Percentiles rank a stretch among this genome's conserved stretches.
phyloP scores from a whole-genome alignment of 1,140 invertebrate genomes.

The Drosophila ananassae region DNA sequence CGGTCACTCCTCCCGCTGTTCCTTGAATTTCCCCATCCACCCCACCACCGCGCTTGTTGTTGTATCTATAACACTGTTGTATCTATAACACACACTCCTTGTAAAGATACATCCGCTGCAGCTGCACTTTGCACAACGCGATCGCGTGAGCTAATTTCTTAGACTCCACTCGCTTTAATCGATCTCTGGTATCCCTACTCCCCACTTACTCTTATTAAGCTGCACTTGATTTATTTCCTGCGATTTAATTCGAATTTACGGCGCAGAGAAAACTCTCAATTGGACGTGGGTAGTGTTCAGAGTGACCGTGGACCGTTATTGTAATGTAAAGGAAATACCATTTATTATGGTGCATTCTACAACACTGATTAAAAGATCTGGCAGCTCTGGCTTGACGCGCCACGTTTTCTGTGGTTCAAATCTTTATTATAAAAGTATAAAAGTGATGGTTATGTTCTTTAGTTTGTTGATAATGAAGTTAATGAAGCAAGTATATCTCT shows the following conservation, averaged over 20 bases:
- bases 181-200: neutral
- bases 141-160: slow-evolving; percentile 13
- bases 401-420: neutral
- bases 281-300: slow-evolving; percentile 51
- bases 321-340: neutral
- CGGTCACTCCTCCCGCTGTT: slow-evolving; percentile 25
- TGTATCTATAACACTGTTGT: slow-evolving; percentile 81
- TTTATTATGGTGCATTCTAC: neutral
- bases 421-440: neutral
- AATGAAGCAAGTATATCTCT: neutral
- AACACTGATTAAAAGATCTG: neutral
- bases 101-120: slow-evolving; percentile 55
- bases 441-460: too few species aligned
- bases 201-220: slow-evolving; percentile 45
- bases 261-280: slow-evolving; percentile 48
- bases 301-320: neutral
- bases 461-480: too few species aligned
- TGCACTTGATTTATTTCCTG: slow-evolving; percentile 28
- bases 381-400: neutral
- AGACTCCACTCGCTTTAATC: neutral
- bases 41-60: slow-evolving; percentile 62
- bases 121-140: slow-evolving; percentile 52
- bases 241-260: slow-evolving; percentile 22
- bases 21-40: slow-evolving; percentile 41
- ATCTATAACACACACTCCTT: slow-evolving; percentile 57